Base-by-base conservation (phyloP, 2,888 invertebrate species). In the Arenicola marina region DNA sequence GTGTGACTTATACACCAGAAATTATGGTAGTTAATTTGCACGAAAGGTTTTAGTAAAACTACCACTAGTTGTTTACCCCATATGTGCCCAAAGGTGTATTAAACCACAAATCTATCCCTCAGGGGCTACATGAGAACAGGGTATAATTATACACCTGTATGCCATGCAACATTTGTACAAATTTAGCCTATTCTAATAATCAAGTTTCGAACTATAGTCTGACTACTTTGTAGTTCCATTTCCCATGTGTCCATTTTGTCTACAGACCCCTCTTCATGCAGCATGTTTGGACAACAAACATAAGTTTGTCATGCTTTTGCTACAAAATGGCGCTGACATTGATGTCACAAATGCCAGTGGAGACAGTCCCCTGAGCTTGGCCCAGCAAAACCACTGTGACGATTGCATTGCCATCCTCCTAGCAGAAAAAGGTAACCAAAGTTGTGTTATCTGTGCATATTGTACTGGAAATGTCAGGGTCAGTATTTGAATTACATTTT, bases 271-370 rank as follows among this genome's bases (percentile, higher is more conserved):
- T 1, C 85, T 94, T 18, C 93, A 93, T 84, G 86, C 92, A 33
- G 89, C 91, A 59, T 89, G 91, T 0, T 91, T 92, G 78, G 89
- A 91, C 76, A 93, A 93, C 0, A 90, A 91, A 79, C 85, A 86
- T 38, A 87, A 87, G 64, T 92, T 92, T 78, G 87, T 92, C 0
- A 84, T 85, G 33, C 84, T 87, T 31, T 85, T 94, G 34, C 82
- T 93, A 59, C 85, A 87, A 65, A 87, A 89, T 68, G 89, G 89
- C 54, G 91, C 91, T 0, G 87, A 89, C 74, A 83, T 90, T 62
- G 78, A 85, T 63, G 82, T 87, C 0, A 81, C 86, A 63, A 91
- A 93, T 81, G 87, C 86, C 2, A 87, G 87, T 72, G 92, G 91
- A 0, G 85, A 90, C 78, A 89, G 89, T 0, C 87, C 93, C 1